Conservation (phyloP, 2,113 vertebrate genomes). For the Pao palembangensis region DNA sequence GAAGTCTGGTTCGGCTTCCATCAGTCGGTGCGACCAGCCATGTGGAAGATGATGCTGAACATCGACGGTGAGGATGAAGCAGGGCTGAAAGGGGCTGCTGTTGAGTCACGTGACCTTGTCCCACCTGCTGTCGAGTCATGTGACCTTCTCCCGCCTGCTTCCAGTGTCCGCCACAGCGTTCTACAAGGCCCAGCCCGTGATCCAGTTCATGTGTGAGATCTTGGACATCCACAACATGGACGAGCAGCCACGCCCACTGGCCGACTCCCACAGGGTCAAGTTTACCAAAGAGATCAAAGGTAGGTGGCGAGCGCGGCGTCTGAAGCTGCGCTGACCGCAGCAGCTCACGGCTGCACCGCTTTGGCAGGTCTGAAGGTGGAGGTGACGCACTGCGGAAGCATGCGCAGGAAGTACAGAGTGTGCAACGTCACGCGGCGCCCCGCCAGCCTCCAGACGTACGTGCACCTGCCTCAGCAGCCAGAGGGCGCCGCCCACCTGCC, state of each 20-base stretch:
- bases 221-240: conserved; percentile 98
- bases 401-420: conserved; percentile 95
- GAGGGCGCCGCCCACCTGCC: background rate
- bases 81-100: background rate
- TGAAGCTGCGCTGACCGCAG: too few species aligned
- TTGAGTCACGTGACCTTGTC: background rate
- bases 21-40: conserved; percentile 94
- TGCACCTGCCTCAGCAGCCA: background rate
- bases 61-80: conserved; percentile 84
- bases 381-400: conserved; percentile 96
- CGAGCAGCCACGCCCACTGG: conserved; percentile 92
- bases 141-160: background rate
- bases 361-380: conserved; percentile 98
- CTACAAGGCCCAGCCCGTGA: conserved; percentile 97
- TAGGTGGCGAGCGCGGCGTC: conserved; percentile 40
- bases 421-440: conserved; percentile 93
- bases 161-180: conserved; percentile 96
- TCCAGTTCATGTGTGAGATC: conserved; percentile 99
- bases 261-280: conserved; percentile 97
- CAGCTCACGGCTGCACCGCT: too few species aligned
- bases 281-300: conserved; percentile 99
- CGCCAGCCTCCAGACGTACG: conserved; percentile 94
- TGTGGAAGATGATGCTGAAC: conserved; percentile 99
- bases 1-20: conserved; percentile 99
- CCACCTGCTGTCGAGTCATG: background rate